Percentiles rank a stretch among this genome's conserved stretches.
phyloP scores from a whole-genome alignment of 2,113 vertebrate genomes.

The Leiothrix lutea region DNA sequence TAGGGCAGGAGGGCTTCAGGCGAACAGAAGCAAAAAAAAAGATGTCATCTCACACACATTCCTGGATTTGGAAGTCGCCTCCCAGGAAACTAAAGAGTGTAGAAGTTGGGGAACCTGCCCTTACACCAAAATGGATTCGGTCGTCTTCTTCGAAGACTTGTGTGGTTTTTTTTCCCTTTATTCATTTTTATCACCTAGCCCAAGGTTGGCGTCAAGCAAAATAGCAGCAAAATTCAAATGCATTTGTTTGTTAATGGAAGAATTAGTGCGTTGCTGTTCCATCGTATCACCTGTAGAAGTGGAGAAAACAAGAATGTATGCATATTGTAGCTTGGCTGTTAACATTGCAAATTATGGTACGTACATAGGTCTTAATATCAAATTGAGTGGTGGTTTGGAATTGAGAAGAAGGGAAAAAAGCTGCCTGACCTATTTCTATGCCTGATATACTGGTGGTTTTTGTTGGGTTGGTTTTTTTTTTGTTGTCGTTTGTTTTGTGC shows the following conservation, averaged over 20 bases:
- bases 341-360: accelerated
- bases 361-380: accelerated
- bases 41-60: accelerated
- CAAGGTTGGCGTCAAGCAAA: background rate
- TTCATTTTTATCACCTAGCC: background rate
- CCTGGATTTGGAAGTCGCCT: background rate
- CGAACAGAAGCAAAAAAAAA: background rate
- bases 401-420: background rate
- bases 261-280: background rate
- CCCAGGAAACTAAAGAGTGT: background rate
- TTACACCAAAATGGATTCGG: background rate
- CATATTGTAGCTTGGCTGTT: background rate
- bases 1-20: background rate
- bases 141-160: background rate
- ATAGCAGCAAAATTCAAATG: background rate
- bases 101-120: background rate
- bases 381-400: background rate
- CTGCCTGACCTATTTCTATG: background rate
- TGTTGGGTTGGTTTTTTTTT: background rate
- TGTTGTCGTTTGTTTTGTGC: background rate
- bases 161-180: background rate
- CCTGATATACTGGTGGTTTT: background rate
- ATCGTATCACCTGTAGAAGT: background rate
- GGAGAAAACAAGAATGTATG: background rate
- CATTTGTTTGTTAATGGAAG: background rate